A percentile compares a stretch with the other conserved stretches of the same genome.
Conservation (phyloP, 2,113 vertebrate genomes). For the human region DNA sequence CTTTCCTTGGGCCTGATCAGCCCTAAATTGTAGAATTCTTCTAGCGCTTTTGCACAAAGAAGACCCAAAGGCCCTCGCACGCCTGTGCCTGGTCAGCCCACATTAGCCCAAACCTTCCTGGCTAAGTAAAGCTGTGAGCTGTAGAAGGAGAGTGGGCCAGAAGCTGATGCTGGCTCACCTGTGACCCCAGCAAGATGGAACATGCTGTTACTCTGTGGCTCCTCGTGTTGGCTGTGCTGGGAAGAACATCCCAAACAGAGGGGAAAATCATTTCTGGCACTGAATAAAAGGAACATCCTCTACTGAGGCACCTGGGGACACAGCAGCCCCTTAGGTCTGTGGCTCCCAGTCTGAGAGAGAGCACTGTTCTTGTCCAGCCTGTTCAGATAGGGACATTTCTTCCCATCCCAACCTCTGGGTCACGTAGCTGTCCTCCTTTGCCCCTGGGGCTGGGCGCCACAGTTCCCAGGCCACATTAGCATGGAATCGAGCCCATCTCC, state of each 20-base stretch:
- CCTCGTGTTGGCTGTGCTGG: background rate
- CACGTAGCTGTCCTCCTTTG: background rate
- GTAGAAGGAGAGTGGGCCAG: rapidly evolving
- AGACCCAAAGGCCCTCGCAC: rapidly evolving
- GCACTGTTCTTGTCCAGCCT: rapidly evolving
- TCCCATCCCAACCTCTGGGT: background rate
- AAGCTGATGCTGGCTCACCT: background rate
- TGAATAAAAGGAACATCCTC: background rate
- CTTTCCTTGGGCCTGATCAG: no score
- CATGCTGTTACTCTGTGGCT: rapidly evolving
- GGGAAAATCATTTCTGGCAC: background rate
- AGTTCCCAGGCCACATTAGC: background rate
- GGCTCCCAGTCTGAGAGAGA: background rate
- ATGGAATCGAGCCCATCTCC: rapidly evolving
- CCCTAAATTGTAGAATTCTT: rapidly evolving
- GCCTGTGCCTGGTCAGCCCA: rapidly evolving
- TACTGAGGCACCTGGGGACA: rapidly evolving
- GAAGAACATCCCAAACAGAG: background rate
- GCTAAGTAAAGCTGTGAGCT: background rate
- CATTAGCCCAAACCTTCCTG: background rate
- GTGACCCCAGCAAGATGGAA: background rate
- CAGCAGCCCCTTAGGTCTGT: background rate
- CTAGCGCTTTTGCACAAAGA: no score
- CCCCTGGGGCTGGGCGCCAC: background rate
- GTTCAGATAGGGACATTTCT: rapidly evolving